Evolutionary conservation across 1,140 invertebrate species (phyloP).

Genomic region (Brachionus plicatilis): DNA sequence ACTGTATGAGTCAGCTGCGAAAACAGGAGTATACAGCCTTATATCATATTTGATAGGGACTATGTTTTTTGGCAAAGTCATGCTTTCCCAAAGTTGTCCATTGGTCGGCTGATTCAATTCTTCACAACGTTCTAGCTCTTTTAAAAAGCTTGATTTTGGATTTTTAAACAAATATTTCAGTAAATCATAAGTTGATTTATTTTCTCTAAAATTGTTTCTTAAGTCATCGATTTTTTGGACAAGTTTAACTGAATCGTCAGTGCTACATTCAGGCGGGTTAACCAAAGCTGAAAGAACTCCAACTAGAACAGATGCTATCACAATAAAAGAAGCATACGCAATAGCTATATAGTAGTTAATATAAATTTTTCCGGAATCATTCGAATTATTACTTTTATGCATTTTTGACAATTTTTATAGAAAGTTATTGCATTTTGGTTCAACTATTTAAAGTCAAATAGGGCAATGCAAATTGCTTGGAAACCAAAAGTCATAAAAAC

Average conservation of each 20-base stretch:
- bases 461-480: background rate
- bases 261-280: background rate
- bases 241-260: background rate
- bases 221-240: background rate
- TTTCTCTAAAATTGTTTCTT: background rate
- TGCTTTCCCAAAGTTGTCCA: constrained; percentile 26
- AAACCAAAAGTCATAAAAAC: background rate
- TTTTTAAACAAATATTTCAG: background rate
- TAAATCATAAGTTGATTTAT: background rate
- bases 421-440: background rate
- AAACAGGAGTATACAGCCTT: background rate
- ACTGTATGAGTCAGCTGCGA: constrained; percentile 6
- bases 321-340: background rate
- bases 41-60: constrained; percentile 4
- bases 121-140: background rate
- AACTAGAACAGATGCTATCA: background rate
- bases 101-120: background rate
- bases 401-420: background rate
- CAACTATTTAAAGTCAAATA: background rate
- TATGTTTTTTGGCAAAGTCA: background rate
- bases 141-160: background rate
- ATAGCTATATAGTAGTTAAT: background rate
- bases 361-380: background rate
- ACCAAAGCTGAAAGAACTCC: background rate
- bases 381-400: background rate